These are phyloP conservation scores for Galemys pyrenaicus DNA, from an alignment of 2,113 vertebrate species.

Conservation along the genomic window DNA sequence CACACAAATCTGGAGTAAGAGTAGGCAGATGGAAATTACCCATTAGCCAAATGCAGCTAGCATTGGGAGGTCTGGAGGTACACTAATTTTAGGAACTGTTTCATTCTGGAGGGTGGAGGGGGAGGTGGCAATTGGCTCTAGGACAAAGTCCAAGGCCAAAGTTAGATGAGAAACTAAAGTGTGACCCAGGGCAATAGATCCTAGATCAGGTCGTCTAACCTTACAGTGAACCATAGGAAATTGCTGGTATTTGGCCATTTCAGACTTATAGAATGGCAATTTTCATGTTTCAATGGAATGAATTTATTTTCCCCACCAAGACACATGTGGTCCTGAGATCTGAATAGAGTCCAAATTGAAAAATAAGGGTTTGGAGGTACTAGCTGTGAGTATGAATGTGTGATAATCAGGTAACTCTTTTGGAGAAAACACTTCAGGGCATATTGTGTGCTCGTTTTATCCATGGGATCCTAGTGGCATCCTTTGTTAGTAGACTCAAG, in stretches of 20 bases:
- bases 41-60: background rate
- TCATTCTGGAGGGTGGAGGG: background rate
- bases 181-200: background rate
- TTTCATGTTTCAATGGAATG: background rate
- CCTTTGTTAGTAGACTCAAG: background rate
- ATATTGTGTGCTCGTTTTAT: background rate
- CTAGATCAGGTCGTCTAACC: background rate
- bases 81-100: background rate
- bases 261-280: background rate
- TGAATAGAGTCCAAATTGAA: background rate
- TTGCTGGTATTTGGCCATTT: background rate
- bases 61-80: background rate
- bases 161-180: background rate
- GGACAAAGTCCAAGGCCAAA: background rate
- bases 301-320: background rate
- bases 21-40: background rate
- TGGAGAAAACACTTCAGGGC: background rate
- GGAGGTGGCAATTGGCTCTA: background rate
- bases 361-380: background rate
- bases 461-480: background rate
- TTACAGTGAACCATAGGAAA: background rate
- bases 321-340: background rate
- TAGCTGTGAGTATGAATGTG: background rate
- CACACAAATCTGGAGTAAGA: background rate
- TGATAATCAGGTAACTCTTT: constrained; percentile 25